Evolutionary conservation across 2,113 vertebrate species (phyloP).

Genomic region (Sinocyclocheilus anshuiensis): DNA sequence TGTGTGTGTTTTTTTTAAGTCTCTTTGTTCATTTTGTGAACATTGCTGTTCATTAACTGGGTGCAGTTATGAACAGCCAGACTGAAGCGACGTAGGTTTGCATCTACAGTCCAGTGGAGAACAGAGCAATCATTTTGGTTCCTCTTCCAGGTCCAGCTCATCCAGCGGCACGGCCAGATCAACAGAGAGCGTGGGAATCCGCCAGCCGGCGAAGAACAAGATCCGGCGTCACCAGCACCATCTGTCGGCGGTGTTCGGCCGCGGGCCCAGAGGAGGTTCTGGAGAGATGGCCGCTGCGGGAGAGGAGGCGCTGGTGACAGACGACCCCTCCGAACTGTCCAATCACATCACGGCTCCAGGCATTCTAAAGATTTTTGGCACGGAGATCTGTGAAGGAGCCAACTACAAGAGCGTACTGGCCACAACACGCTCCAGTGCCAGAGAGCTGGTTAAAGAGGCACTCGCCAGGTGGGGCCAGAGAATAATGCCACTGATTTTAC

Average conservation of each 20-base stretch:
- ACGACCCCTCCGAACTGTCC: slow-evolving; percentile 79
- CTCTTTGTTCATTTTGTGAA: not conserved
- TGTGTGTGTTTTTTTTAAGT: not conserved
- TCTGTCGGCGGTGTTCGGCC: slow-evolving; percentile 76
- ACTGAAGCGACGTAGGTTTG: not conserved
- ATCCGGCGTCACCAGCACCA: slow-evolving; percentile 74
- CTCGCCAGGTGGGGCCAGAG: slow-evolving; percentile 74
- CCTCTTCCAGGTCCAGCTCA: slow-evolving; percentile 66
- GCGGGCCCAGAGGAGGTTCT: slow-evolving; percentile 52
- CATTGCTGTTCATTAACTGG: not conserved
- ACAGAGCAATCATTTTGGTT: not conserved
- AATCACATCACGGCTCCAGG: slow-evolving; percentile 80
- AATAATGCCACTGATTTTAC: not conserved
- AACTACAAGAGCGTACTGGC: slow-evolving; percentile 81
- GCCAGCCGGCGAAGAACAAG: slow-evolving; percentile 72
- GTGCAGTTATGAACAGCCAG: not conserved
- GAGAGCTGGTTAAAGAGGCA: slow-evolving; percentile 81
- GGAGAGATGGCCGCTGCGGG: slow-evolving; percentile 58
- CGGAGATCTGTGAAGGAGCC: slow-evolving; percentile 77
- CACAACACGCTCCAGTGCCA: slow-evolving; percentile 77
- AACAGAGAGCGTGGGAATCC: slow-evolving; percentile 61
- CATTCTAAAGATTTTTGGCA: slow-evolving; percentile 82
- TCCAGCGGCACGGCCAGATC: slow-evolving; percentile 65
- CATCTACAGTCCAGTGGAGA: not conserved
- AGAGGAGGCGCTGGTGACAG: slow-evolving; percentile 52